Evolutionary conservation across 1,140 invertebrate genomes (phyloP), one percentile per base, ranked within the genome.

Genomic region (Liolophura sinensis): DNA sequence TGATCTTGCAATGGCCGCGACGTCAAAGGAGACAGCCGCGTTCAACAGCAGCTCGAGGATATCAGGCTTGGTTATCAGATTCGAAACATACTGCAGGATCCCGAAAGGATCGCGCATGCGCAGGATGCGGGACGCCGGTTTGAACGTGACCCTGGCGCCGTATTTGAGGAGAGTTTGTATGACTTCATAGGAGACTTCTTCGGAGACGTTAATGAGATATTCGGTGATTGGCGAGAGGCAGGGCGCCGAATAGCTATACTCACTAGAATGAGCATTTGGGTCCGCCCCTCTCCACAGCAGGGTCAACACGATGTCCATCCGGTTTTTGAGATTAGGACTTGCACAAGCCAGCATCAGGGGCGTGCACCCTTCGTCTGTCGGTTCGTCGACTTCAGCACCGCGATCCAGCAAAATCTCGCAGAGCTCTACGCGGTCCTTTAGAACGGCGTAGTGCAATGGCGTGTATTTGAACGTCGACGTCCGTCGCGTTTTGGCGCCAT

Each of bases 331-430:
- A 9, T 63, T 67, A 65, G 90, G 91, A 75, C 94, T 92, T 0
- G 92, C 91, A 78, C 92, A 93, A 0, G 92, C 93, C 9, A 95
- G 91, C 82, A 95, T 93, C 11, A 96, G 86, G 0, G 93, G 90
- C 0, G 92, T 91, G 11, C 93, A 92, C 15, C 89, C 90, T 11
- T 91, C 89, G 40, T 81, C 79, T 72, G 94, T 94, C 25, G 57
- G 25, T 50, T 81, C 79, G 49, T 80, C 72, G 24, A 73, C 68
- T 73, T 93, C 86, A 0, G 93, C 92, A 65, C 91, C 92, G 91
- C 80, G 67, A 66, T 83, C 74, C 20, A 87, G 69, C 12, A 87
- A 65, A 27, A 85, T 50, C 46, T 80, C 74, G 72, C 83, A 87
- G 80, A 93, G 90, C 89, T 82, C 90, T 3, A 69, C 63, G 15